Evolutionary conservation across 2,797 vertebrate species (phyloP), one percentile per base, ranked within the genome.

Genomic region (Gambelia wislizenii): DNA sequence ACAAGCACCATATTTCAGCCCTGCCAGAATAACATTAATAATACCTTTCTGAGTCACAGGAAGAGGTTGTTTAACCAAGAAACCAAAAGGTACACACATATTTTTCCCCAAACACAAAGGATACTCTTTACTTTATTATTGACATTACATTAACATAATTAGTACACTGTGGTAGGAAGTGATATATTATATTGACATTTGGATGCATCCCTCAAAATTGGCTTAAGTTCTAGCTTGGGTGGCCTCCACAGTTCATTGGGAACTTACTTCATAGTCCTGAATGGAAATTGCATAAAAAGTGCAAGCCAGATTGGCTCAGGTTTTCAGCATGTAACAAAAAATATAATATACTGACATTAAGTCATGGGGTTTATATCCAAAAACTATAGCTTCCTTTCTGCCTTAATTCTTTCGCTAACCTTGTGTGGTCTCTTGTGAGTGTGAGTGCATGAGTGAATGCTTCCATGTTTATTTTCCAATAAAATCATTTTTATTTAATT

Each of bases 161-260:
- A 82, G 59, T 27, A 16, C 0, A 20, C 27, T 90, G 2, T 88
- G 33, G 80, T 70, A 89, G 84, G 88, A 83, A 91, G 12, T 69
- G 2, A 86, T 87, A 64, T 49, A 2, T 49, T 25, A n/a, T 52
- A 25, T 74, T 86, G 83, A 92, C 88, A 78, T 70, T 18, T 84
- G 64, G 30, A 59, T 47, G 20, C 33, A 67, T 56, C 61, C 9
- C 47, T 85, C 83, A 25, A 78, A 56, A 44, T 42, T 70, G 64
- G 74, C 61, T 78, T 67, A 49, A 14, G 9, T 30, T 49, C 18
- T 42, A 77, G 44, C 13, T 67, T 83, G 44, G 27, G 27, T 49
- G 49, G 18, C 61, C 33, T 69, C 27, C 10, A 44, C 12, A 2
- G 27, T 84, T 78, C 30, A 54, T 33, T 52, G 30, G 20, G 36